phyloP scores from a whole-genome alignment of 2,113 vertebrate species.

The Trogon melanurus region DNA sequence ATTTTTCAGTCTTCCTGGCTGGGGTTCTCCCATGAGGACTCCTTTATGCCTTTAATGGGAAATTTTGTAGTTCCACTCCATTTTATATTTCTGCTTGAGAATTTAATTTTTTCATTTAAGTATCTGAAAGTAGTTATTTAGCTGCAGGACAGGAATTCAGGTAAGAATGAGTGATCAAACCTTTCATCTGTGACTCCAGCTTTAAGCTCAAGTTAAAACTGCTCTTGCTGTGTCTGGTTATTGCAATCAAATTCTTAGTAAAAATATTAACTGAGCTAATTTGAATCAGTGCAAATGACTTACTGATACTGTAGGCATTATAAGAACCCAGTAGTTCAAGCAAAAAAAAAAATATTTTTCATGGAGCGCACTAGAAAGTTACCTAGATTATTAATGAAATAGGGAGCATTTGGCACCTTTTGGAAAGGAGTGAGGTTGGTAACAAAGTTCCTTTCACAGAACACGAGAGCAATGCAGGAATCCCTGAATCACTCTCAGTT shows the following conservation, averaged over 20 bases:
- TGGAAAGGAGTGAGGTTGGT: background rate
- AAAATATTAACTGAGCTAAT: constrained; percentile 21
- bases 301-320: constrained; percentile 5
- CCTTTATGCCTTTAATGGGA: background rate
- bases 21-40: background rate
- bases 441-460: background rate
- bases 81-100: background rate
- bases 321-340: background rate
- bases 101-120: constrained; percentile 11
- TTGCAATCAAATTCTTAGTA: constrained; percentile 21
- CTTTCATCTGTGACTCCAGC: constrained; percentile 13
- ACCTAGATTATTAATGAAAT: background rate
- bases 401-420: background rate
- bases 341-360: background rate
- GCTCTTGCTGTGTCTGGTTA: constrained; percentile 32
- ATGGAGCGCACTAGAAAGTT: background rate
- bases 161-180: constrained; percentile 20
- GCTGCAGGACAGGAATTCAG: constrained; percentile 44
- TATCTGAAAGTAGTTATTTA: constrained; percentile 36
- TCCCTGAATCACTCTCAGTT: background rate
- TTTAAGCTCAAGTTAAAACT: constrained; percentile 30
- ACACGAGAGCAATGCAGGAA: background rate
- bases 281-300: constrained; percentile 2
- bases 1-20: background rate
- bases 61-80: background rate